A percentile compares a stretch with the other conserved stretches of the same genome.
These are phyloP conservation scores for Solen grandis DNA, from an alignment of 1,140 invertebrate species.

Conservation along the genomic window DNA sequence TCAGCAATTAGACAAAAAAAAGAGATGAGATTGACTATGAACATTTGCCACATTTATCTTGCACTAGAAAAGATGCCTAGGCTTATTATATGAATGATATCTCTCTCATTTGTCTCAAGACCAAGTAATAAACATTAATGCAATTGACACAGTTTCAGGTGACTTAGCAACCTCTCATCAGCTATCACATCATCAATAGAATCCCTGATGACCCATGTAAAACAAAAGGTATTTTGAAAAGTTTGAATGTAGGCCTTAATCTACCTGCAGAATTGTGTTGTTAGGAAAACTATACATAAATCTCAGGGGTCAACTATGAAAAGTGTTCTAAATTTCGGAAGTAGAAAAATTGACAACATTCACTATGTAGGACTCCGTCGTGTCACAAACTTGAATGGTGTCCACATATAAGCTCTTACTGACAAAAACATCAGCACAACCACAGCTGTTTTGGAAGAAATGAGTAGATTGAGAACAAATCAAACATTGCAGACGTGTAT, in stretches of 20 bases:
- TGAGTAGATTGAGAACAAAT: neutral
- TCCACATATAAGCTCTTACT: constrained; percentile 7
- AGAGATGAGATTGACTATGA: neutral
- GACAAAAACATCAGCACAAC: neutral
- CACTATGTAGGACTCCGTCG: constrained; percentile 22
- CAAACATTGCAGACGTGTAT: neutral
- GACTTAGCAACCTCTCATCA: neutral
- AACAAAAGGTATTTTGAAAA: neutral
- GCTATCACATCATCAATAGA: neutral
- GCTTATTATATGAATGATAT: no score
- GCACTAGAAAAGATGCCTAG: no score
- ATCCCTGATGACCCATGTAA: neutral
- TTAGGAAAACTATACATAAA: constrained; percentile 9
- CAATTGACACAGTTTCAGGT: neutral
- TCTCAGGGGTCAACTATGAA: no score
- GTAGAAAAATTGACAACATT: constrained; percentile 4
- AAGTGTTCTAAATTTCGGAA: constrained; percentile 9
- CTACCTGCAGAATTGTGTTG: constrained; percentile 5
- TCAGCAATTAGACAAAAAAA: constrained; percentile 20
- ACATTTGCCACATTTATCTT: no score
- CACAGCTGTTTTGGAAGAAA: constrained; percentile 6
- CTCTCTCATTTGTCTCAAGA: no score
- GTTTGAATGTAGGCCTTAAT: neutral
- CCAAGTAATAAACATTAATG: neutral
- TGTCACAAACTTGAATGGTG: neutral